Conservation (phyloP, 92 coral and sea anemone species). For the Porites rus region DNA sequence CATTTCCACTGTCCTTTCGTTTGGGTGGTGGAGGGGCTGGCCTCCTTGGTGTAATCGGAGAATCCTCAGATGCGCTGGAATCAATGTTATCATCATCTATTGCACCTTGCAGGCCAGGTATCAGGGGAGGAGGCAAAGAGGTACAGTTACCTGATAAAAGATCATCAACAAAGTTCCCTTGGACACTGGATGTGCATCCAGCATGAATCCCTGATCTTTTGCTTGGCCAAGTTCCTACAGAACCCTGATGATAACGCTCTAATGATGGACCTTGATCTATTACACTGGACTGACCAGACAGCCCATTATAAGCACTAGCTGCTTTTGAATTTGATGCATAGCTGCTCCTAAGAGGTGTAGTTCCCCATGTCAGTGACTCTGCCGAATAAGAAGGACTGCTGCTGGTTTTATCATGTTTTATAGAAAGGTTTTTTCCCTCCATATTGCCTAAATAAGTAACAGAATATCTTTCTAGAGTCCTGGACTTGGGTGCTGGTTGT, state of each 20-base stretch:
- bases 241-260: not conserved
- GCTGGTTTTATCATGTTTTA: not conserved
- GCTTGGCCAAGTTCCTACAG: conserved; percentile 26
- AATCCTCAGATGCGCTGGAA: conserved; percentile 35
- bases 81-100: conserved; percentile 19
- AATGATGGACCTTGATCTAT: not conserved
- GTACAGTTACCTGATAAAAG: conserved; percentile 37
- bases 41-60: conserved; percentile 66
- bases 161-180: conserved; percentile 9
- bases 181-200: too few relatives aligned
- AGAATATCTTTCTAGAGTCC: conserved; percentile 11
- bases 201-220: conserved; percentile 14
- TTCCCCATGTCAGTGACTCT: conserved; percentile 15
- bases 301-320: not conserved
- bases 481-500: conserved; percentile 46
- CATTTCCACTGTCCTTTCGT: conserved; percentile 9
- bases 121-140: conserved; percentile 42
- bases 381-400: conserved; percentile 2
- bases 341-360: not conserved
- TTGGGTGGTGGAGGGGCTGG: conserved; percentile 52
- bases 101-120: conserved; percentile 47
- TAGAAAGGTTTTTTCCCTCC: not conserved
- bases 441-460: conserved; percentile 31
- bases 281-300: not conserved
- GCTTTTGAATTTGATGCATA: not conserved